Evolutionary conservation across 2,888 invertebrate genomes (phyloP), one percentile per base, ranked within the genome.

Genomic region (Luffia ferchaultella): DNA sequence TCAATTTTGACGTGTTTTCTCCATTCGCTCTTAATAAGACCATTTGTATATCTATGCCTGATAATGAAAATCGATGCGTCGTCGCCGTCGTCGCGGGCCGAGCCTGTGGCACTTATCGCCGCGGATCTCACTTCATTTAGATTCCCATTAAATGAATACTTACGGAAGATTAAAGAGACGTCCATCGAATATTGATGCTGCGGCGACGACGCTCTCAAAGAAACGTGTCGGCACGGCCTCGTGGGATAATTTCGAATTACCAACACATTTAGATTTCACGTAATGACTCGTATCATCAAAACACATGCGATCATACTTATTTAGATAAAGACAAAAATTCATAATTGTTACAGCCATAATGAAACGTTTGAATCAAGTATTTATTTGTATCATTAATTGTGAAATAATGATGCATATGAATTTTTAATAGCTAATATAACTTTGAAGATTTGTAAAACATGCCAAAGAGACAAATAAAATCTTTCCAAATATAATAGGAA

Each of bases 121-220:
- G 76, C 66, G 70, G 69, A 83, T 82, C 80, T 80, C 70, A 63
- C 65, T 73, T 76, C 76, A 73, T 80, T 80, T 79, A 77, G 76
- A 76, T 70, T 68, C 70, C 73, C 76, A 80, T 79, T 79, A 78
- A 78, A 75, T 75, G 76, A 76, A 68, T 71, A 59, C 73, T 65
- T 68, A 65, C 62, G 64, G 65, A 46, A 75, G 82, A 82, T 80
- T 80, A 51, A 46, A 78, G 69, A 30, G 30, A 30, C 64, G 64
- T 65, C 64, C 67, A 70, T 70, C 67, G 74, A 72, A 70, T 76
- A 71, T 68, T 68, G 69, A 75, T 69, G 71, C 63, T 58, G 62
- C 69, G 51, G 50, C 47, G n/a, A 52, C 51, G 53, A 52, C 62
- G 67, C 63, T 59, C 58, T 64, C 65, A 61, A 62, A 70, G 67